A percentile compares a stretch with the other conserved stretches of the same genome.
Evolutionary conservation across 2,113 vertebrate genomes (phyloP).

Genomic region (Neolamprologus kungweensis): DNA sequence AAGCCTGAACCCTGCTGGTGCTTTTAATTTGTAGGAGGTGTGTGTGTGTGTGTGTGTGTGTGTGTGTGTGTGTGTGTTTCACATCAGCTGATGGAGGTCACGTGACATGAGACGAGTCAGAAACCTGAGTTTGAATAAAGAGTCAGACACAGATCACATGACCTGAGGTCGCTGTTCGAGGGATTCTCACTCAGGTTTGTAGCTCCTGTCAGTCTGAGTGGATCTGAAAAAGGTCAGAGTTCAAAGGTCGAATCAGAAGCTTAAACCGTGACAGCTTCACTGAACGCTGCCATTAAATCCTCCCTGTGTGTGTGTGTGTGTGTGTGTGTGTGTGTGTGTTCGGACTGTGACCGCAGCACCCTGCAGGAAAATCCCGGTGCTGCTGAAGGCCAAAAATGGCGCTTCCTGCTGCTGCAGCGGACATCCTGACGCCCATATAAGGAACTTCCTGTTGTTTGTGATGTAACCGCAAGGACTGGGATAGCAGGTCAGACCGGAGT

Average conservation of each 20-base stretch:
- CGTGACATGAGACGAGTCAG: not conserved
- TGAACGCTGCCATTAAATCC: not conserved
- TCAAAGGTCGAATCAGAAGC: not conserved
- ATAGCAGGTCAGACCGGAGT: not conserved
- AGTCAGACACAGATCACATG: not conserved
- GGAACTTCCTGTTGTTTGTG: constrained; percentile 37
- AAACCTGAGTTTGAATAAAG: not conserved
- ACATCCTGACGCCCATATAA: constrained; percentile 46
- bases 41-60: not conserved
- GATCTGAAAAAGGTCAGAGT: accelerated
- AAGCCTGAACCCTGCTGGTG: constrained; percentile 53
- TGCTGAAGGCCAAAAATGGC: constrained; percentile 40
- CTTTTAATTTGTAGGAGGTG: not conserved
- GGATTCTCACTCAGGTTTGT: not conserved
- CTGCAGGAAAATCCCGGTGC: not conserved
- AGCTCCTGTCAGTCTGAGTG: not conserved
- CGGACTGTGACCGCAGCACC: not conserved
- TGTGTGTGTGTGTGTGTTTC: not conserved
- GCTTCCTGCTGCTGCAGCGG: constrained; percentile 37
- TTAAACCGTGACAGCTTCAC: not conserved
- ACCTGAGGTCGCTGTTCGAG: not conserved
- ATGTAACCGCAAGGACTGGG: not conserved
- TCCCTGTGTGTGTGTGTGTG: not conserved
- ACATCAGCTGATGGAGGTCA: not conserved
- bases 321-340: not conserved